Conservation (phyloP, 2,888 invertebrate species). For the Copidosoma aretas region DNA sequence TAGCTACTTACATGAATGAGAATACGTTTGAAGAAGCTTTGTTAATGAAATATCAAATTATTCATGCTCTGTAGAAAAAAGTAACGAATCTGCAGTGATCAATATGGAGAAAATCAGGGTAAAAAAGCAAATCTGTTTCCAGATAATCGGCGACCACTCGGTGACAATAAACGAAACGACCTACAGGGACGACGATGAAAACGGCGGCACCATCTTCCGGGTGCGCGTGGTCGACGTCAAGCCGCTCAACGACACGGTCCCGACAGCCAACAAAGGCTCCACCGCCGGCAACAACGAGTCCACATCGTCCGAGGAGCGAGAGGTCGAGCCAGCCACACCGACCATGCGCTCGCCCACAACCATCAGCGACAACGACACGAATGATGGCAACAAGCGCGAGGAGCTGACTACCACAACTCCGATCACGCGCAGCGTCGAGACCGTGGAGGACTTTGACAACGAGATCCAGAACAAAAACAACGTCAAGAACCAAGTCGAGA, state of each 20-base stretch:
- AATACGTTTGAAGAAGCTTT: too few relatives aligned
- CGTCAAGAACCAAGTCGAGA: constrained; percentile 53
- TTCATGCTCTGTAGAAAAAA: too few relatives aligned
- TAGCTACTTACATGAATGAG: too few relatives aligned
- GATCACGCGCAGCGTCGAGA: constrained; percentile 52
- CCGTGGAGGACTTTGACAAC: constrained; percentile 59
- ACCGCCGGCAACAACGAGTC: constrained; percentile 40
- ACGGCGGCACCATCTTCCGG: constrained; percentile 60
- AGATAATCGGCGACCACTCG: constrained; percentile 66
- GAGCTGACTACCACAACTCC: constrained; percentile 24
- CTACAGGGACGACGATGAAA: constrained; percentile 62
- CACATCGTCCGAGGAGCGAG: constrained; percentile 15
- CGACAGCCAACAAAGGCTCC: not conserved
- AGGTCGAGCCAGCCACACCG: too few relatives aligned
- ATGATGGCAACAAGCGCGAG: constrained; percentile 20
- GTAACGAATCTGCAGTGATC: too few relatives aligned
- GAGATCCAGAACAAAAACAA: constrained; percentile 45
- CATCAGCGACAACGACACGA: not conserved
- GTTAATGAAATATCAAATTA: too few relatives aligned
- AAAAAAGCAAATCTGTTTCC: constrained; percentile 38
- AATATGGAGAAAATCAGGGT: too few relatives aligned
- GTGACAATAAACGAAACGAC: constrained; percentile 67
- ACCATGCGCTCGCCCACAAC: too few relatives aligned
- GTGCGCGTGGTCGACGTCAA: constrained; percentile 64
- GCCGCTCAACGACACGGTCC: constrained; percentile 55